These are phyloP conservation scores for Coelinius sp. DNA, from an alignment of 2,888 invertebrate genomes.

Conservation along the genomic window DNA sequence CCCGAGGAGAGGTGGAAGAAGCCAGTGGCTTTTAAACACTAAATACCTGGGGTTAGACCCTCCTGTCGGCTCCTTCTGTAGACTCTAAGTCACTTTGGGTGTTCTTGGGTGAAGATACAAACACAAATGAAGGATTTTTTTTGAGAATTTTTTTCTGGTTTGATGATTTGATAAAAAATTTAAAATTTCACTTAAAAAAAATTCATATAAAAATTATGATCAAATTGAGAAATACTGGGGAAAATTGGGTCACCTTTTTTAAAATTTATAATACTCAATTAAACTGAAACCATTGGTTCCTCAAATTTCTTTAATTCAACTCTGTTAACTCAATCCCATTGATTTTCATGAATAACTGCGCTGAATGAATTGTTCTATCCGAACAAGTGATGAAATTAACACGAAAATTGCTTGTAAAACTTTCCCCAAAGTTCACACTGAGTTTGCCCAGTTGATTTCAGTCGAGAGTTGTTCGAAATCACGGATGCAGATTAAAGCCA, in stretches of 20 bases:
- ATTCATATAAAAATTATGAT: too few relatives aligned
- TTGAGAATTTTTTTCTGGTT: too few relatives aligned
- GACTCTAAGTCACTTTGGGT: neutral
- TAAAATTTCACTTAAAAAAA: too few relatives aligned
- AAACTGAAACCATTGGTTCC: too few relatives aligned
- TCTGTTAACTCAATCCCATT: neutral
- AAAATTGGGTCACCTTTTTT: too few relatives aligned
- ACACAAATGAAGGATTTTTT: too few relatives aligned
- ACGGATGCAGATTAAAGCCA: conserved; percentile 25
- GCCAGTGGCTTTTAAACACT: conserved; percentile 21
- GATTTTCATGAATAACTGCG: neutral
- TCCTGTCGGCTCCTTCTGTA: neutral
- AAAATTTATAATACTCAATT: too few relatives aligned
- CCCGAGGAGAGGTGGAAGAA: conserved; percentile 9
- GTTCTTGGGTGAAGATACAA: too few relatives aligned
- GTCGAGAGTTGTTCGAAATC: neutral
- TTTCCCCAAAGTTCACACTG: neutral
- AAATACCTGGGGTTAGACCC: conserved; percentile 27
- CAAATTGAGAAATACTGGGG: too few relatives aligned
- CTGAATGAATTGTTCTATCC: neutral
- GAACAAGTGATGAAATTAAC: neutral
- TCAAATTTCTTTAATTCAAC: neutral
- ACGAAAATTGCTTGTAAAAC: neutral
- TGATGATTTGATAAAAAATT: too few relatives aligned
- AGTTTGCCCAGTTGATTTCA: neutral